Conservation (phyloP, 2,113 vertebrate species). For the Thomomys bottae region DNA sequence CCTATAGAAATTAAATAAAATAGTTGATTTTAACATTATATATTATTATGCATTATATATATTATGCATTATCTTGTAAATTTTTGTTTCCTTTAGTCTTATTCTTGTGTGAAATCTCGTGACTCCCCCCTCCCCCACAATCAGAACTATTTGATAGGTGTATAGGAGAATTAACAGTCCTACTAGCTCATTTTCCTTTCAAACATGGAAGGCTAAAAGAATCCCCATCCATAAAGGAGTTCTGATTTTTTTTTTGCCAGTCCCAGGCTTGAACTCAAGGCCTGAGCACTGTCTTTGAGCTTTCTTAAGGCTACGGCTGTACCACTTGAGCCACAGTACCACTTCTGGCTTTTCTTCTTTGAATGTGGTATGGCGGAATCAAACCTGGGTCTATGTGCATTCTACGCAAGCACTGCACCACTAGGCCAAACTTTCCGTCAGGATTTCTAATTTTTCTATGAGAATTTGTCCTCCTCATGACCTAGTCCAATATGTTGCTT, state of each 20-base stretch:
- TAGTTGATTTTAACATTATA: not conserved
- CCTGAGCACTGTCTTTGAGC: no score
- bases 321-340: no score
- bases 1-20: not conserved
- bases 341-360: no score
- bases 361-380: no score
- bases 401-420: no score
- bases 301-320: no score
- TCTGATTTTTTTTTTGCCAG: constrained; percentile 32
- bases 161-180: not conserved
- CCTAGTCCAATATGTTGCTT: not conserved
- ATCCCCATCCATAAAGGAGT: not conserved
- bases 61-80: not conserved
- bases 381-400: no score
- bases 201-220: not conserved
- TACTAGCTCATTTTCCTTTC: constrained; percentile 4
- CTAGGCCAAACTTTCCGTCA: no score
- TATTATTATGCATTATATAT: not conserved
- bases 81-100: constrained; percentile 35
- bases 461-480: not conserved
- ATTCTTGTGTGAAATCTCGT: not conserved
- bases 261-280: no score
- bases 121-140: not conserved
- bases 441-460: not conserved
- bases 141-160: not conserved